Evolutionary conservation across 1,140 invertebrate genomes (phyloP).

Genomic region (Rhyzopertha dominica): DNA sequence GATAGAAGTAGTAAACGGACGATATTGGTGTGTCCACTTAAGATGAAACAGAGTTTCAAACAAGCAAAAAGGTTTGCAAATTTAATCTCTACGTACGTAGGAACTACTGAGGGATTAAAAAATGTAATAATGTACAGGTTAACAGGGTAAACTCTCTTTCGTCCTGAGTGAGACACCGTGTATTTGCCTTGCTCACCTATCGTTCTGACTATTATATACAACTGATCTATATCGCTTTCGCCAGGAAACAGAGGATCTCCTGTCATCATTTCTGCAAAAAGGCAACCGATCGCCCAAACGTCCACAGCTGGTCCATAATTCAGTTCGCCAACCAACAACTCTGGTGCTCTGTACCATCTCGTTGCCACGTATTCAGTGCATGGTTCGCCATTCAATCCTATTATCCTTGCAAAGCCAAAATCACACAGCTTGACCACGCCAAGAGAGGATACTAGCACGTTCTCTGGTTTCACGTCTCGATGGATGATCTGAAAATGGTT

Average conservation of each 20-base stretch:
- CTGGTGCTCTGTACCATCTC: slow-evolving; percentile 82
- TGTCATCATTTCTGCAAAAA: slow-evolving; percentile 83
- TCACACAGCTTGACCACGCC: slow-evolving; percentile 86
- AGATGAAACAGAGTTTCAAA: too few species aligned
- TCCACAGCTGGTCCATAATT: slow-evolving; percentile 72
- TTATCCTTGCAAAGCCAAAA: slow-evolving; percentile 77
- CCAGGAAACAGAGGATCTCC: slow-evolving; percentile 83
- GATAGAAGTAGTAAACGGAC: too few species aligned
- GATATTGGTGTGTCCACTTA: too few species aligned
- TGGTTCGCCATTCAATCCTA: slow-evolving; percentile 60
- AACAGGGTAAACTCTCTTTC: too few species aligned
- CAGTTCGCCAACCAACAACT: slow-evolving; percentile 73
- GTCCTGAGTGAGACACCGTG: background rate
- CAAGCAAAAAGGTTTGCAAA: too few species aligned
- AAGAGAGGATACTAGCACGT: slow-evolving; percentile 73
- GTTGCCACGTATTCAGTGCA: slow-evolving; percentile 82
- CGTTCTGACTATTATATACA: slow-evolving; percentile 73
- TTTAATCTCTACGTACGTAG: too few species aligned
- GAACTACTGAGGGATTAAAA: too few species aligned
- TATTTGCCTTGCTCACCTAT: slow-evolving; percentile 52
- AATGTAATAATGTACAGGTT: too few species aligned
- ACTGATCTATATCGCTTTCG: slow-evolving; percentile 86
- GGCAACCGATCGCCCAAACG: slow-evolving; percentile 83
- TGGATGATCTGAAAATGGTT: slow-evolving; percentile 71
- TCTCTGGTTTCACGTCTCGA: slow-evolving; percentile 89